phyloP scores from a whole-genome alignment of 1,140 invertebrate species.

The Frieseomelitta varia region DNA sequence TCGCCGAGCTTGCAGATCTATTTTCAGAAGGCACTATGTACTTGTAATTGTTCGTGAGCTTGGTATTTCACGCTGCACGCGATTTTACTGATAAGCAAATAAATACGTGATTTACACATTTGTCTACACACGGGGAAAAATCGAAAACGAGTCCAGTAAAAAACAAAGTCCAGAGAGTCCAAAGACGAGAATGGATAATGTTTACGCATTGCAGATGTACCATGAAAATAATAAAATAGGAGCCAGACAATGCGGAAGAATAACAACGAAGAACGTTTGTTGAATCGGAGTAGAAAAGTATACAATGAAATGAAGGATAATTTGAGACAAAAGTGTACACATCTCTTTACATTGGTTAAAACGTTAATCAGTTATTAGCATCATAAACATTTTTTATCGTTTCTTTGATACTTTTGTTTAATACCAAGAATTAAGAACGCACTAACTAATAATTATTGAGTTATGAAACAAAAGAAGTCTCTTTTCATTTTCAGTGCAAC shows the following conservation, averaged over 20 bases:
- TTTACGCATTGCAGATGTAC: neutral
- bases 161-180: too few relatives aligned
- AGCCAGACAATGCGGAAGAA: neutral
- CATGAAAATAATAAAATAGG: neutral
- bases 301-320: neutral
- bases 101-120: neutral
- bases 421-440: too few relatives aligned
- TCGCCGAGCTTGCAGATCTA: constrained; percentile 49
- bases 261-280: neutral
- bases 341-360: neutral
- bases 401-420: neutral
- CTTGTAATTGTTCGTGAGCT: constrained; percentile 43
- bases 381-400: neutral
- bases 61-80: constrained; percentile 21
- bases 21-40: constrained; percentile 49
- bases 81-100: constrained; percentile 9
- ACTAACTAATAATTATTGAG: too few relatives aligned
- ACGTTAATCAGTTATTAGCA: neutral
- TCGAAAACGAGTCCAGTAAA: neutral
- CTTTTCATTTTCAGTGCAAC: too few relatives aligned
- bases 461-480: too few relatives aligned
- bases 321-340: neutral
- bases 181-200: neutral
- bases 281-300: neutral
- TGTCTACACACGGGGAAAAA: too few relatives aligned